Conservation (phyloP, 2,888 invertebrate species). For the Drosophila rellima region DNA sequence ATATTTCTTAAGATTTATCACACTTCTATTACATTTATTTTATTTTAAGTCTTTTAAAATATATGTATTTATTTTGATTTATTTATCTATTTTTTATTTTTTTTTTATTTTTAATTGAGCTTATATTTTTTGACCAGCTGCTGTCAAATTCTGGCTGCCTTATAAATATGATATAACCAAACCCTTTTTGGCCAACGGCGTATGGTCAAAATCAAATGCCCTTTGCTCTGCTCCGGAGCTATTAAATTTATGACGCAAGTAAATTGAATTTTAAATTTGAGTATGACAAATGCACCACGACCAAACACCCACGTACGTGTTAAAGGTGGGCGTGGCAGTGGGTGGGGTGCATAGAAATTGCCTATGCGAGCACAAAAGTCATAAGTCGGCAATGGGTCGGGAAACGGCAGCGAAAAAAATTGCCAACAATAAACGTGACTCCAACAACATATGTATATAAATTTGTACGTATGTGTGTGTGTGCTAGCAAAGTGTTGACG, state of each 20-base stretch:
- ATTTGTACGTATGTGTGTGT: slow-evolving; percentile 8
- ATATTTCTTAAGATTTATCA: too few species aligned
- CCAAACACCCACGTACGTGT: slow-evolving; percentile 32
- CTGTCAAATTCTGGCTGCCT: slow-evolving; percentile 7
- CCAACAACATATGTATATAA: slow-evolving; percentile 53
- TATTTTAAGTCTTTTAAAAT: too few species aligned
- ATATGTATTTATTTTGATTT: too few species aligned
- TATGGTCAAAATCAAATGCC: slow-evolving; percentile 61
- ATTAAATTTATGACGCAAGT: slow-evolving; percentile 82
- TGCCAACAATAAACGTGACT: slow-evolving; percentile 73
- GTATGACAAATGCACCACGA: slow-evolving; percentile 81
- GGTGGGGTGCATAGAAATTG: slow-evolving; percentile 65
- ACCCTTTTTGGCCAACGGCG: slow-evolving; percentile 37
- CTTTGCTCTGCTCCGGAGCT: slow-evolving; percentile 49
- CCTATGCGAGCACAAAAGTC: slow-evolving; percentile 75
- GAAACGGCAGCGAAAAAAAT: slow-evolving; percentile 46
- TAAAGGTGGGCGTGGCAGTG: slow-evolving; percentile 1
- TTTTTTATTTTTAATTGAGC: slow-evolving; percentile 2
- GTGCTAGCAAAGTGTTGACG: slow-evolving; percentile 75
- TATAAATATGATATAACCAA: slow-evolving; percentile 27
- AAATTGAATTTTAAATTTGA: slow-evolving; percentile 85
- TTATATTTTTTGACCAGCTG: slow-evolving; percentile 9
- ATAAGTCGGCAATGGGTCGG: slow-evolving; percentile 67
- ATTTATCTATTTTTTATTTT: neutral
- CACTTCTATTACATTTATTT: too few species aligned